Evolutionary conservation across 2,888 invertebrate genomes (phyloP).

Genomic region (Coelinius sp.): DNA sequence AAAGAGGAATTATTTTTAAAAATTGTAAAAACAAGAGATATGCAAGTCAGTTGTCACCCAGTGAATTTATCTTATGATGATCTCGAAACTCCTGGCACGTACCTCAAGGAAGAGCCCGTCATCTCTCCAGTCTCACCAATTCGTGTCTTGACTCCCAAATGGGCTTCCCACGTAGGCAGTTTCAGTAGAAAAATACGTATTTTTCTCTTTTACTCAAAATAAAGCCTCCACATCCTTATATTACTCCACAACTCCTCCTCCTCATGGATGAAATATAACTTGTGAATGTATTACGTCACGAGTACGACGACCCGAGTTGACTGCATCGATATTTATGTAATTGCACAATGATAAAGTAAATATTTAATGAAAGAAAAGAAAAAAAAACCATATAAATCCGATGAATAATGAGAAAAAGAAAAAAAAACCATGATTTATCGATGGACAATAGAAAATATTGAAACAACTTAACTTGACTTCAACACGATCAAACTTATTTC

Average conservation of each 20-base stretch:
- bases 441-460: no score
- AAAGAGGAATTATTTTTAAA: background rate
- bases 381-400: no score
- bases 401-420: no score
- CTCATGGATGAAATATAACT: conserved; percentile 34
- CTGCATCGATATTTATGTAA: conserved; percentile 16
- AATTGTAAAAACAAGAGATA: background rate
- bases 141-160: conserved; percentile 40
- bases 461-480: background rate
- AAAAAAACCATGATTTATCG: no score
- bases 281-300: conserved; percentile 39
- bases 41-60: conserved; percentile 12
- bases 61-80: conserved; percentile 27
- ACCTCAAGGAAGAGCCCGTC: conserved; percentile 42
- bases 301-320: conserved; percentile 45
- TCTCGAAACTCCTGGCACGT: conserved; percentile 46
- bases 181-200: background rate
- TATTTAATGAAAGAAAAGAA: no score
- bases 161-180: conserved; percentile 21
- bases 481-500: background rate
- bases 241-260: conserved; percentile 26
- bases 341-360: conserved; percentile 18
- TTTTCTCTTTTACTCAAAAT: background rate
- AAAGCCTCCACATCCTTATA: background rate
- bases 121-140: conserved; percentile 42